Percentiles rank a stretch among this genome's conserved stretches.
phyloP scores from a whole-genome alignment of 2,113 vertebrate genomes.

The Scatophagus argus region DNA sequence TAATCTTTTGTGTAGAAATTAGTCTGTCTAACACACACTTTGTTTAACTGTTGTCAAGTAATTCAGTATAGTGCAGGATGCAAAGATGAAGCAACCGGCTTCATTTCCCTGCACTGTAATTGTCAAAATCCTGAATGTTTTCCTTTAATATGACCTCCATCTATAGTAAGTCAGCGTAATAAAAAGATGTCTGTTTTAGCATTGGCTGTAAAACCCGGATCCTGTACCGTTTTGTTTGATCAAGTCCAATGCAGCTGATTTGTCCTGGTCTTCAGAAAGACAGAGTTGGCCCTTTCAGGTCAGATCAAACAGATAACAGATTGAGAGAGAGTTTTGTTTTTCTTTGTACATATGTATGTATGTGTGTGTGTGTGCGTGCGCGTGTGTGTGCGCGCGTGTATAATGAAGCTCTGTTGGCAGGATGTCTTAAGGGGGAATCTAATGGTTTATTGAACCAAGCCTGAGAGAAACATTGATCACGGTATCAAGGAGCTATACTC shows the following conservation, averaged over 20 bases:
- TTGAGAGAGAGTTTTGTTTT: constrained; percentile 38
- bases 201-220: constrained; percentile 1
- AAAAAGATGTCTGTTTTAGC: background rate
- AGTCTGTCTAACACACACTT: background rate
- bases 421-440: constrained; percentile 72
- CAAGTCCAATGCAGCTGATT: constrained; percentile 25
- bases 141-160: background rate
- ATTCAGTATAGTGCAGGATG: background rate
- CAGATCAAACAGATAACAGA: constrained; percentile 48
- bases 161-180: background rate
- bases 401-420: constrained; percentile 79
- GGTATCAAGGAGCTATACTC: constrained; percentile 61
- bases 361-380: constrained; percentile 30
- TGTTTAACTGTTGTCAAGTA: background rate
- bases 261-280: constrained; percentile 25
- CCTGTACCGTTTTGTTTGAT: constrained; percentile 33
- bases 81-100: background rate
- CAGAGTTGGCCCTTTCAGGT: constrained; percentile 35
- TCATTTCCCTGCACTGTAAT: background rate
- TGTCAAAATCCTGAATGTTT: background rate
- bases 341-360: constrained; percentile 32
- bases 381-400: constrained; percentile 56
- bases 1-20: constrained; percentile 1
- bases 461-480: constrained; percentile 76
- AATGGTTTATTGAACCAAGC: constrained; percentile 76